Percentiles rank a stretch among this genome's conserved stretches.
These are phyloP conservation scores for Florisuga fusca DNA, from an alignment of 2,797 vertebrate species.

Conservation along the genomic window DNA sequence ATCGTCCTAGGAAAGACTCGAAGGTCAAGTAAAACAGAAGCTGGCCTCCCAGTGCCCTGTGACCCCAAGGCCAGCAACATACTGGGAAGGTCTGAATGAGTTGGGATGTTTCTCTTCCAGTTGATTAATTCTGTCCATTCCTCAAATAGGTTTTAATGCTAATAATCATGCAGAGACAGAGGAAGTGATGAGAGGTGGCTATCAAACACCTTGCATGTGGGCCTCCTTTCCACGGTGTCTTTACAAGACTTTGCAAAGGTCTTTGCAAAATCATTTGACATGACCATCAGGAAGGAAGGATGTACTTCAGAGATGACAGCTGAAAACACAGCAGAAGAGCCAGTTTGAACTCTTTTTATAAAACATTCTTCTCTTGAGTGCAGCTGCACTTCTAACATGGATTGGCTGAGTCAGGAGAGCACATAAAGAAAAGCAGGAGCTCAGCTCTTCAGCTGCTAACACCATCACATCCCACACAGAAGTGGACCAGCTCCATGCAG, in stretches of 20 bases:
- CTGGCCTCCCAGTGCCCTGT: neutral
- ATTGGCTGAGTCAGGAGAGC: conserved; percentile 45
- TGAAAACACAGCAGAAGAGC: conserved; percentile 29
- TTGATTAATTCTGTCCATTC: neutral
- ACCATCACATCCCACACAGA: conserved; percentile 7
- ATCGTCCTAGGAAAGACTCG: neutral
- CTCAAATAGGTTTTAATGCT: neutral
- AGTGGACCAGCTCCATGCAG: conserved; percentile 20
- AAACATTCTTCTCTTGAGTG: conserved; percentile 13
- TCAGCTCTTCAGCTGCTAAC: conserved; percentile 46
- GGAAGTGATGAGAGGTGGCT: neutral
- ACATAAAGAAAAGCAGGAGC: conserved; percentile 51
- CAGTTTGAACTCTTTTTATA: conserved; percentile 1
- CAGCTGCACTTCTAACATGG: conserved; percentile 27
- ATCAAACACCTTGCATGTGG: fast-evolving
- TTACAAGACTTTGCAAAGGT: neutral
- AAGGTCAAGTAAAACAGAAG: neutral
- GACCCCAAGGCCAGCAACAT: neutral
- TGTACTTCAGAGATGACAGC: neutral
- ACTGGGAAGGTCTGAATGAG: neutral
- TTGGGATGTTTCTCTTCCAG: neutral
- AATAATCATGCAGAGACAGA: neutral
- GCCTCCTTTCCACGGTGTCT: neutral
- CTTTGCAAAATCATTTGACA: neutral
- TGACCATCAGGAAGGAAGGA: neutral